Base-by-base conservation (phyloP, 2,113 vertebrate genomes). In the Leptocoma aspasia region DNA sequence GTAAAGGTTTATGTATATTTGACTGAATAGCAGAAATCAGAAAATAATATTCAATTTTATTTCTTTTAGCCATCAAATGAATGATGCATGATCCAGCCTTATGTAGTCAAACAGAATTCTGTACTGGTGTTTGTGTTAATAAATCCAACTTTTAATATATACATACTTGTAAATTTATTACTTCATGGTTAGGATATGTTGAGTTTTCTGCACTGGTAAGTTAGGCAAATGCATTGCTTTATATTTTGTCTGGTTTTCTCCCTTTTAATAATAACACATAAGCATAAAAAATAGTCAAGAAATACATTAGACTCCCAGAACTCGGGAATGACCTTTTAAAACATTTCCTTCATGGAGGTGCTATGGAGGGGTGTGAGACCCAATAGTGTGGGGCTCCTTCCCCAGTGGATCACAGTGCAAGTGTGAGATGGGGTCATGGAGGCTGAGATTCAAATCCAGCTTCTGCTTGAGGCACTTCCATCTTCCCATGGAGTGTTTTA, bases 11-110 rank as follows among this genome's bases (percentile, higher is more conserved):
- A 56, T 5, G 2, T 42, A 13, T 57, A 47, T 57, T 53, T 71
- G 23, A 47, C 9, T 44, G 31, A 71, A 11, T 47, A 80, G 21
- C 30, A 84, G 37, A 86, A 87, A 80, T 60, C 15, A 79, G 13
- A 7, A 82, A 82, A 61, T 35, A 54, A 49, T 50, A 63, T 53
- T 73, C 0, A 57, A 16, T 31, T 75, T 77, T 20, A 52, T 31
- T 89, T 45, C 37, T 77, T 81, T 81, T 53, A 47, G 28, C 10
- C 19, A 22, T 24, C 47, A 66, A 28, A 41, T 57, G 4, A 82
- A 56, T n/a, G 11, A 47, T 27, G 9, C 4, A 27, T 0, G 0
- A 31, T n/a, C 31, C 56, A 86, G 7, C 10, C 11, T 82, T 49
- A 53, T n/a, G 12, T 11, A 39, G 12, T 41, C 9, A 44, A 85